Evolutionary conservation across 2,797 vertebrate species (phyloP).

Genomic region (Vespertilio murinus): DNA sequence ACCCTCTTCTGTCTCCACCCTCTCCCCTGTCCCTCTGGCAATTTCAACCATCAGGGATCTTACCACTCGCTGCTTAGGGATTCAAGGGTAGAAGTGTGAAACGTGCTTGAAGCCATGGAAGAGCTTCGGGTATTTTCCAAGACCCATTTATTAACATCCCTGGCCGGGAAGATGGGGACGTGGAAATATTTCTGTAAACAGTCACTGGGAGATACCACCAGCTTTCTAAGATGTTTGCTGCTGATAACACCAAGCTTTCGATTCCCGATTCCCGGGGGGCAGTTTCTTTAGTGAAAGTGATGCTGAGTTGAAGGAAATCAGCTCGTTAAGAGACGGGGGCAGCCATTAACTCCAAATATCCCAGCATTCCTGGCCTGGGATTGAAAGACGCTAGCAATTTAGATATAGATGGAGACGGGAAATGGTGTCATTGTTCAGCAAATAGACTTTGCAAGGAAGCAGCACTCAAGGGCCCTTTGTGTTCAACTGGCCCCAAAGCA

Average conservation of each 20-base stretch:
- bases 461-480: neutral
- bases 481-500: neutral
- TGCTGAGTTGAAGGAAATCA: neutral
- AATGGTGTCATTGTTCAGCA: neutral
- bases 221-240: neutral
- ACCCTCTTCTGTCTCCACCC: neutral
- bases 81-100: neutral
- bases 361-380: neutral
- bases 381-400: neutral
- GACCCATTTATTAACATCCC: neutral
- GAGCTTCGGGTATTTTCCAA: neutral
- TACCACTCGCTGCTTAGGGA: neutral
- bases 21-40: neutral
- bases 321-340: neutral
- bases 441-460: neutral
- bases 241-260: neutral
- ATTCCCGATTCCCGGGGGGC: neutral
- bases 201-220: neutral
- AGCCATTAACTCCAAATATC: neutral
- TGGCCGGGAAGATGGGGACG: neutral
- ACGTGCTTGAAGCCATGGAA: too few species aligned
- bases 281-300: neutral
- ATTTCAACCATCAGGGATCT: neutral
- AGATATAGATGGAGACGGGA: neutral
- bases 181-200: conserved; percentile 46